A percentile compares a stretch with the other conserved stretches of the same genome.
Evolutionary conservation across 2,113 vertebrate species (phyloP).

Genomic region (Ptychochromis oligacanthus): DNA sequence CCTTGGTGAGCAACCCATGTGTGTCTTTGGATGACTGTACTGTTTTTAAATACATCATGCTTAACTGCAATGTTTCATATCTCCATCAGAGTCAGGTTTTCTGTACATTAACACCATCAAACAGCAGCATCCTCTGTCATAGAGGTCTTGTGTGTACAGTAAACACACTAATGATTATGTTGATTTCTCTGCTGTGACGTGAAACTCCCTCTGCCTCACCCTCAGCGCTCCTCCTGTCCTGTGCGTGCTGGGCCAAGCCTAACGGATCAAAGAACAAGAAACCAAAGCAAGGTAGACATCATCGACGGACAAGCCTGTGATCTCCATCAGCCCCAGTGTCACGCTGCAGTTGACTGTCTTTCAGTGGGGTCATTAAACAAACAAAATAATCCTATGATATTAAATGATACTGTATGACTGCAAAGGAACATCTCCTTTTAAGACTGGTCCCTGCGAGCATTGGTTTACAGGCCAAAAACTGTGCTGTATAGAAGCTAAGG

Average conservation of each 20-base stretch:
- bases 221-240: constrained; percentile 83
- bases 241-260: constrained; percentile 83
- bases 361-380: background rate
- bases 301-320: constrained; percentile 21
- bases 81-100: background rate
- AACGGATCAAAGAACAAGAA: constrained; percentile 87
- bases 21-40: background rate
- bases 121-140: background rate
- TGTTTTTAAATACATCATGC: background rate
- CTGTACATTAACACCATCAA: constrained; percentile 6
- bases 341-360: background rate
- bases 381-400: background rate
- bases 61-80: background rate
- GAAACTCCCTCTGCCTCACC: constrained; percentile 55
- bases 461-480: background rate
- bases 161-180: constrained; percentile 44
- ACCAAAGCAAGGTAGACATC: constrained; percentile 85
- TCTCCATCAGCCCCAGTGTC: constrained; percentile 8
- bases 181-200: constrained; percentile 51
- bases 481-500: background rate
- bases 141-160: constrained; percentile 18
- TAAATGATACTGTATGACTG: background rate
- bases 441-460: background rate
- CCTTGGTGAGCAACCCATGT: constrained; percentile 62
- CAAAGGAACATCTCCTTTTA: background rate